Base-by-base conservation (phyloP, 2,797 vertebrate species). In the Myiothlypis chrysogaster region DNA sequence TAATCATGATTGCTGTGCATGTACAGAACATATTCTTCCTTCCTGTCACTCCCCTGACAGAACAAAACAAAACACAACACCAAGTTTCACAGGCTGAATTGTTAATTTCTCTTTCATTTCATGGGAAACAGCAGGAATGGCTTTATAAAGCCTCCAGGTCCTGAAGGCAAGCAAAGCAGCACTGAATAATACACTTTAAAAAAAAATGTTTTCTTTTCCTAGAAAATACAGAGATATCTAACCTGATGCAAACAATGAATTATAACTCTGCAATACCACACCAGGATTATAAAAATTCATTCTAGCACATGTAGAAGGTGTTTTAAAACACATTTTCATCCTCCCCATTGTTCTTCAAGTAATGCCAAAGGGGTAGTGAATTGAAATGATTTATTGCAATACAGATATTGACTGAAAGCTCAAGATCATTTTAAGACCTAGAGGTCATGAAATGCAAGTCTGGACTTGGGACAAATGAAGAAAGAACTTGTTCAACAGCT, bases 1-100 rank as follows among this genome's bases (percentile, higher is more conserved):
- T 80, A n/a, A 35, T 86, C 44, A 69, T 44, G 35, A 63, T 19
- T 83, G 41, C 61, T 81, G 30, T 35, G 60, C 37, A 44, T 34
- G 65, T 78, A 68, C 57, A 89, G 87, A 92, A 93, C 73, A 73
- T 15, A 39, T 32, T 92, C 83, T 88, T 88, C 83, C 76, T 59
- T 83, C 47, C 69, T 75, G 77, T 39, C 83, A 52, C 47, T 89
- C 72, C 76, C 43, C 56, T 59, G 72, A 88, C 34, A 86, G 64
- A 95, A 69, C 53, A 60, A 83, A 93, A 83, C 52, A 83, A 92
- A 94, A 61, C 8, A 21, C 15, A 92, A 55, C 12, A 21, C 15
- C n/a, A 55, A 63, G 15, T 66, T 83, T 88, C 77, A 60, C 39
- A 83, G 77, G 50, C 56, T 63, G 47, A 73, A 66, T 52, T 5